Percentiles rank a stretch among this genome's conserved stretches.
Evolutionary conservation across 2,797 vertebrate species (phyloP).

Genomic region (Eidolon dupreanum): DNA sequence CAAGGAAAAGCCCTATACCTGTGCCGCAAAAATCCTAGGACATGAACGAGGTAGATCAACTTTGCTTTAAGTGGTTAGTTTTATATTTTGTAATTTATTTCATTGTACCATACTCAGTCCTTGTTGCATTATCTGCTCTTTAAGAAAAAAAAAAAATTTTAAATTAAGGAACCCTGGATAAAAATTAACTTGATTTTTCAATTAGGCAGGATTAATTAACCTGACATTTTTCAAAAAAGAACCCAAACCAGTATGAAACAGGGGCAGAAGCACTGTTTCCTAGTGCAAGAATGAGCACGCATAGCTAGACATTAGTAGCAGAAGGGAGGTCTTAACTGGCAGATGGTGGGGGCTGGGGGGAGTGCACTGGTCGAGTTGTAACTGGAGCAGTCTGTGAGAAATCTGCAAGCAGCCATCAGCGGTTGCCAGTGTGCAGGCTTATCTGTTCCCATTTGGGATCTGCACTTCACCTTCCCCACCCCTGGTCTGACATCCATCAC

Average conservation of each 20-base stretch:
- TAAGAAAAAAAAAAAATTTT: not conserved
- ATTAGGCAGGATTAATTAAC: not conserved
- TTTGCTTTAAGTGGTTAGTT: not conserved
- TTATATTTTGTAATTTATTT: not conserved
- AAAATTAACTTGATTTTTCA: slow-evolving; percentile 20
- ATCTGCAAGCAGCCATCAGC: not conserved
- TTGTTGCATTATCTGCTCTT: not conserved
- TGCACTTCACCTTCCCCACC: not conserved
- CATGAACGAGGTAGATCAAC: not conserved
- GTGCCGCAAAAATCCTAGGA: not conserved
- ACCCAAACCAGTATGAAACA: not conserved
- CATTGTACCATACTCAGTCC: not conserved
- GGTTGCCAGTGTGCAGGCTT: not conserved
- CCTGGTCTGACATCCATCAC: slow-evolving; percentile 14
- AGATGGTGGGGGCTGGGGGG: not conserved
- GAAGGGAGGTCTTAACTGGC: not conserved
- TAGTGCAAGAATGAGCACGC: not conserved
- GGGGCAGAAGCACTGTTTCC: not conserved
- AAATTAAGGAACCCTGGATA: not conserved
- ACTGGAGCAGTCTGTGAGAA: not conserved
- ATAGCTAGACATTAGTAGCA: not conserved
- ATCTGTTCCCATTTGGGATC: not conserved
- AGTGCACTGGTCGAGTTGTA: fast-evolving
- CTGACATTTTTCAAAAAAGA: not conserved
- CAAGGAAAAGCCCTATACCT: not conserved